Evolutionary conservation across 92 coral and sea anemone genomes (phyloP), one percentile per base, ranked within the genome.

Genomic region (Anthopleura xanthogrammica): DNA sequence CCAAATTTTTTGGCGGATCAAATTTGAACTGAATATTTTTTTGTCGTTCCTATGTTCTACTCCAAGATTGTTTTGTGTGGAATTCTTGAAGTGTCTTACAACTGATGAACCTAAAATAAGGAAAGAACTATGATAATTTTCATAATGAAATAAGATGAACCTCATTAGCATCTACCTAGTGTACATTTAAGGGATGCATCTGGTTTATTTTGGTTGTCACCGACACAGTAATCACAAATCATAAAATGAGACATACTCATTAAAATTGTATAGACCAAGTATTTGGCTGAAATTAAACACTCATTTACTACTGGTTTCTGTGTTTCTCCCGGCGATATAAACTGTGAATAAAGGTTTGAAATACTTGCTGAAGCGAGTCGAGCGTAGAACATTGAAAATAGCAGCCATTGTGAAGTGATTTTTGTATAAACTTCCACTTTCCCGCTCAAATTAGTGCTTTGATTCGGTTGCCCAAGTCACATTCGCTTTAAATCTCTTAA

Each of bases 221-320:
- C 24, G 7, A 56, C 82, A 23, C 48, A 55, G 72, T 24, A 80
- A 62, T 75, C 78, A 80, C 14, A 0, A 11, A 2, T 65, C 48
- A 68, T 64, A 8, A 2, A 64, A 7, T 3, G 74, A 23, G 74
- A 29, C 41, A 29, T 10, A 24, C 42, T 24, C 74, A 68, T 68
- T 68, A 24, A 68, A 68, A 24, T 23, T 23, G 74, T 81, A 66
- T 48, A 48, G 12, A 17, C 20, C 22, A 29, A 43, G 24, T 10
- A 23, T 36, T 68, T 23, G 42, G 74, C 14, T 36, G 14, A 16
- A 56, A 79, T 79, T 57, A 79, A 79, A 79, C 40, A 77, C 42
- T 77, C 72, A 79, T 79, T 79, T 57, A 57, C 73, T 29, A 68
- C 29, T 23, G 40, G 19, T 23, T 62, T 4, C 12, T 19, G 2